Evolutionary conservation across 2,888 invertebrate genomes (phyloP), one percentile per base, ranked within the genome.

Genomic region (Sepioteuthis lessoniana): DNA sequence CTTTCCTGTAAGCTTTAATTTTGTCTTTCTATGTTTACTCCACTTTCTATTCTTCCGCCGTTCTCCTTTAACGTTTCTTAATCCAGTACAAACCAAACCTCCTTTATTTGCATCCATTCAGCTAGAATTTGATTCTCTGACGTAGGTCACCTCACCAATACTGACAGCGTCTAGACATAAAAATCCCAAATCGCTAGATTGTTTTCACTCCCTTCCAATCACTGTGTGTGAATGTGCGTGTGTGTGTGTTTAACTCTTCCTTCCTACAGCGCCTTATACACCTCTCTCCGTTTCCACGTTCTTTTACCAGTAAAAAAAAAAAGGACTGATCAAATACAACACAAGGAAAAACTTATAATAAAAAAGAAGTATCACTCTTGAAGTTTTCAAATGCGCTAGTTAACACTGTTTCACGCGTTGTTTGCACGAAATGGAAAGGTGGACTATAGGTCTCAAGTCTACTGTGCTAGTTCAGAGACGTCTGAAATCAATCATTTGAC

Each of bases 101-200:
- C n/a, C n/a, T 13, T n/a, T 76, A 76, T 76, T 76, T 76, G n/a
- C 76, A 76, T 76, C 19, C 76, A 76, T 76, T 76, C 76, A 76
- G 19, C 76, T 16, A 76, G n/a, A 76, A 76, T 76, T 0, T 31
- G n/a, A 76, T 76, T 76, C 76, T n/a, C 76, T 76, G 76, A 35
- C 76, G 76, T 76, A 35, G 76, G 76, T 76, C n/a, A 76, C 10
- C 16, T 76, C 76, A 13, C n/a, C 16, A 3, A 25, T 55, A 76
- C 76, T 76, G 76, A 76, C 76, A 76, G 76, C 76, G 76, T 76
- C 76, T 76, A 76, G 76, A 76, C 76, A 76, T 76, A 76, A n/a
- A 76, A 76, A 35, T 76, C 76, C 76, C n/a, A 76, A 76, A 76
- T 76, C n/a, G n/a, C n/a, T 76, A n/a, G 76, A 76, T 76, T 76